Conservation (phyloP, 2,797 vertebrate genomes). For the Hypotaenidia philippensis region DNA sequence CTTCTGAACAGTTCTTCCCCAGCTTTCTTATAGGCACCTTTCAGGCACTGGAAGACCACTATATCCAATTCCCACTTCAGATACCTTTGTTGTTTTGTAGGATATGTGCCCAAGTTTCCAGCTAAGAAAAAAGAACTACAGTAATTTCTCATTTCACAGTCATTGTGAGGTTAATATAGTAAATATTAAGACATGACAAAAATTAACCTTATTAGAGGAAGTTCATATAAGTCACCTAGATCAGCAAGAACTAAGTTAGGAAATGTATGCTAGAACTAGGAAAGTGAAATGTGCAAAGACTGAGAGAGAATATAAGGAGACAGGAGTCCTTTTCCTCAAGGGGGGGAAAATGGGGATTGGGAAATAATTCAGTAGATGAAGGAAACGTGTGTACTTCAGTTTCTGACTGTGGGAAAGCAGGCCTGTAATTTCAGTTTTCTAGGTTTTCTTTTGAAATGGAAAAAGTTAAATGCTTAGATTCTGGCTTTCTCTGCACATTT, state of each 20-base stretch:
- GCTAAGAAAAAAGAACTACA: not conserved
- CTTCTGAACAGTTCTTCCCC: no score
- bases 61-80: not conserved
- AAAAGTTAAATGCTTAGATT: not conserved
- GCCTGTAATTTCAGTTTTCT: not conserved
- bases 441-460: not conserved
- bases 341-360: accelerated
- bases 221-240: not conserved
- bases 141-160: not conserved
- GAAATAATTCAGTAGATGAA: not conserved
- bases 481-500: not conserved
- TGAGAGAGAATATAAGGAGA: not conserved
- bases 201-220: not conserved
- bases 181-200: not conserved
- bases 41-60: no score
- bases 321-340: not conserved
- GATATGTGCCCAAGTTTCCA: not conserved
- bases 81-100: not conserved
- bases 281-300: not conserved
- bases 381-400: not conserved
- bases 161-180: not conserved
- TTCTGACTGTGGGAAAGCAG: not conserved
- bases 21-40: no score
- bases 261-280: not conserved
- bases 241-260: not conserved